Conservation (phyloP, 2,113 vertebrate genomes). For the Centrocercus urophasianus region DNA sequence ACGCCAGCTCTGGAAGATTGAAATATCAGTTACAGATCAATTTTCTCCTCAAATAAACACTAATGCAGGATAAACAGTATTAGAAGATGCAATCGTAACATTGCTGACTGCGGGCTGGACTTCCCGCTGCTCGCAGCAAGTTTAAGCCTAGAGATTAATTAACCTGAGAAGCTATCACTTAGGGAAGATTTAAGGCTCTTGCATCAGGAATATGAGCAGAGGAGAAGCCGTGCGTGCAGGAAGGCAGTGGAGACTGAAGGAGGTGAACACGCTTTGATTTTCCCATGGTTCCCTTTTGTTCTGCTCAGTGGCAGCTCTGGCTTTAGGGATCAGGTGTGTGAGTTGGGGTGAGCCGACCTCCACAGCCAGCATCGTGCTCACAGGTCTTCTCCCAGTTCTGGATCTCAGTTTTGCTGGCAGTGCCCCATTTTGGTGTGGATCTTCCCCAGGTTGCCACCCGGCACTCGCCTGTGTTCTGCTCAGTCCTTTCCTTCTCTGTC, state of each 20-base stretch:
- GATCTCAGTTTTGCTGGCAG: background rate
- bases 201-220: slow-evolving; percentile 43
- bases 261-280: background rate
- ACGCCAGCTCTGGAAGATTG: slow-evolving; percentile 62
- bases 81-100: slow-evolving; percentile 65
- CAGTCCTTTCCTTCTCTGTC: background rate
- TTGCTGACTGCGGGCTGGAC: slow-evolving; percentile 71
- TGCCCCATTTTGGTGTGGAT: no score
- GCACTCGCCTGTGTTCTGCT: background rate
- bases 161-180: slow-evolving; percentile 72
- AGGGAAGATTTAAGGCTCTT: slow-evolving; percentile 66
- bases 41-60: slow-evolving; percentile 71
- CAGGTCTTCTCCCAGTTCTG: background rate
- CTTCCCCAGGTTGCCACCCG: background rate
- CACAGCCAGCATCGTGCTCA: background rate
- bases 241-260: background rate
- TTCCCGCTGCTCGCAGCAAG: slow-evolving; percentile 74
- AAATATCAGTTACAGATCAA: slow-evolving; percentile 66
- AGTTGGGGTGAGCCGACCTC: background rate
- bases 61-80: slow-evolving; percentile 68
- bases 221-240: background rate
- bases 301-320: background rate
- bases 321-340: background rate
- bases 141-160: slow-evolving; percentile 68
- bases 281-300: background rate